Evolutionary conservation across 2,888 invertebrate genomes (phyloP), one percentile per base, ranked within the genome.

Genomic region (Acrobasis consociella): DNA sequence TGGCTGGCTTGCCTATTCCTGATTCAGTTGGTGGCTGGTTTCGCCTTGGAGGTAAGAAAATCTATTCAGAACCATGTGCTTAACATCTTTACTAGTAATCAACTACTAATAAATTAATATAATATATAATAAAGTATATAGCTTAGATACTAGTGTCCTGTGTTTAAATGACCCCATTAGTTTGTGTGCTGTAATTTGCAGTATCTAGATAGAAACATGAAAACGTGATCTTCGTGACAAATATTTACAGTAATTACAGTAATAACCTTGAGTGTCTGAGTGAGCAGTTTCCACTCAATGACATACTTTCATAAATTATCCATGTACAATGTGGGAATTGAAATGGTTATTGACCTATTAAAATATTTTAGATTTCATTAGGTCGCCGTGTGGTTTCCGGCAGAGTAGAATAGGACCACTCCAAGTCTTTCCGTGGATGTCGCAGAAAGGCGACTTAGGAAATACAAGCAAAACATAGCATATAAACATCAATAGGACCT

Each of bases 1-100:
- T 98, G 75, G 93, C 96, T 62, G 94, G 94, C 81, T 92, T 98
- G 69, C 98, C 98, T 17, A 95, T 98, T 83, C 98, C 98, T 9
- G 95, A 97, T 80, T 93, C 95, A 13, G 86, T 97, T 71, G 95
- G 96, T 68, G 98, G 98, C 81, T 97, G 97, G 96, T 97, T 97
- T 86, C 94, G 94, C 76, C 93, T 98, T 70, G 96, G 97, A 89
- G 93, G 98, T 97, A 77, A 83, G 81, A 58, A 58, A n/a, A 60
- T 49, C 60, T 58, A 62, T 65, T 69, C 63, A 8, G 17, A 52
- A 55, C 55, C 39, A 55, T 55, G 55, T 39, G 55, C n/a, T 55
- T 2, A n/a, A n/a, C n/a, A 22, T 22, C 13, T 11, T 42, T 42
- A 11, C 3, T 42, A 3, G 11, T 11, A 42, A 13, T 42, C 13